A percentile compares a stretch with the other conserved stretches of the same genome.
These are phyloP conservation scores for Raphicerus campestris DNA, from an alignment of 2,113 vertebrate species.

Conservation along the genomic window DNA sequence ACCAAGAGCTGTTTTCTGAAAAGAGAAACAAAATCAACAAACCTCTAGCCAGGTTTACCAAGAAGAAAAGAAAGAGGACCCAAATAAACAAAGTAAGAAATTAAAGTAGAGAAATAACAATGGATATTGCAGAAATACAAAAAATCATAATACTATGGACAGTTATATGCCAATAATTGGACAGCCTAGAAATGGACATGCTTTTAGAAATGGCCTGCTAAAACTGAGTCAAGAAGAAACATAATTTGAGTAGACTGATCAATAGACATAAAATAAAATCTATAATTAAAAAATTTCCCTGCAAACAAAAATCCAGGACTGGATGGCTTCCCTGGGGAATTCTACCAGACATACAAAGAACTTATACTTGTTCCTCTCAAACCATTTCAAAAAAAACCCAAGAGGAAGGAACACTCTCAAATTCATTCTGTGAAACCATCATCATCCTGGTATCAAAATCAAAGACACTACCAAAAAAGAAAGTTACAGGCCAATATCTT, in stretches of 20 bases:
- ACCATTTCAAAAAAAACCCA: not conserved
- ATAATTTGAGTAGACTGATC: not conserved
- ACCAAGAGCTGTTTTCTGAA: not conserved
- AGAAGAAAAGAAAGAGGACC: not conserved
- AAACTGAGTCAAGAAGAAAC: not conserved
- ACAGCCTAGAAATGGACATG: not conserved
- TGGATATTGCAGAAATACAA: not conserved
- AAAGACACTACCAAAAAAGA: not conserved
- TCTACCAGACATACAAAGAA: not conserved
- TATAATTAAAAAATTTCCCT: not conserved
- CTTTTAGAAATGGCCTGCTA: not conserved
- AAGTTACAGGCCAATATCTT: not conserved
- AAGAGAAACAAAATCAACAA: not conserved
- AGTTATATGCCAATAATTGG: not conserved
- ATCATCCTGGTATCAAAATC: not conserved
- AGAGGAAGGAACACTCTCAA: not conserved
- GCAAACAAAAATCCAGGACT: not conserved
- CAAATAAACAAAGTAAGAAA: not conserved
- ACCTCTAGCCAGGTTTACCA: not conserved
- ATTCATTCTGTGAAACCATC: not conserved
- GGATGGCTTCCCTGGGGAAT: not conserved
- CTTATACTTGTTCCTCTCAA: not conserved
- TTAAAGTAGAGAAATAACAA: not conserved
- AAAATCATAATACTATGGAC: not conserved
- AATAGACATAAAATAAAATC: not conserved